Base-by-base conservation (phyloP, 2,113 vertebrate genomes). In the Grus americana region DNA sequence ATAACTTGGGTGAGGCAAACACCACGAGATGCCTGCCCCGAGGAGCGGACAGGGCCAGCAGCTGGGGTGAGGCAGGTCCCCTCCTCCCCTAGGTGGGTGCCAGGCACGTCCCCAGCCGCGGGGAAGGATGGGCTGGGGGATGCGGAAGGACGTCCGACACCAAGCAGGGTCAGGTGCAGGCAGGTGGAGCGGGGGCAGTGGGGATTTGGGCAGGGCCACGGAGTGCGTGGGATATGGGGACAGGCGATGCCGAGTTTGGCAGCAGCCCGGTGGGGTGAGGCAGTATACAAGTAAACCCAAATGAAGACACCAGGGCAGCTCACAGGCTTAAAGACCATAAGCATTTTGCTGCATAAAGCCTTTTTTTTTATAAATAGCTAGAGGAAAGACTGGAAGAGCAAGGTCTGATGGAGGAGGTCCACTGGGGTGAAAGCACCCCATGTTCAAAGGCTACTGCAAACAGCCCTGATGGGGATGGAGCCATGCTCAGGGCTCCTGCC, bases 121-220 rank as follows among this genome's bases (percentile, higher is more conserved):
- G 54, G 61, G 30, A 57, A 84, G 62, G 90, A 95, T 2, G 24
- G 84, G 65, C 49, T 2, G 8, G 62, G 62, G 59, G 86, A 81
- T 91, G 86, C 27, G 20, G 21, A 95, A 95, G 91, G 79, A 81
- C 7, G 11, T 73, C 65, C 16, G 30, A 66, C 0, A 0, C 36
- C 0, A 0, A 72, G 66, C 4, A 3, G 75, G 91, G 74, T 88
- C 82, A 93, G 58, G 90, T 3, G 1, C 7, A 2, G 58, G 34
- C 88, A 93, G 79, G 58, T 8, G 6, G 36, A 2, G 7, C 0
- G 21, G 74, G n/a, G 50, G 79, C 0, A 47, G 75, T 1, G 4
- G 68, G 59, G 72, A 88, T 85, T 62, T 80, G 72, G 88, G 92
- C 90, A 88, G 87, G 93, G 90, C 91, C 61, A 76, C 0, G 2